phyloP scores from a whole-genome alignment of 2,888 invertebrate genomes.

The Eledone cirrhosa region DNA sequence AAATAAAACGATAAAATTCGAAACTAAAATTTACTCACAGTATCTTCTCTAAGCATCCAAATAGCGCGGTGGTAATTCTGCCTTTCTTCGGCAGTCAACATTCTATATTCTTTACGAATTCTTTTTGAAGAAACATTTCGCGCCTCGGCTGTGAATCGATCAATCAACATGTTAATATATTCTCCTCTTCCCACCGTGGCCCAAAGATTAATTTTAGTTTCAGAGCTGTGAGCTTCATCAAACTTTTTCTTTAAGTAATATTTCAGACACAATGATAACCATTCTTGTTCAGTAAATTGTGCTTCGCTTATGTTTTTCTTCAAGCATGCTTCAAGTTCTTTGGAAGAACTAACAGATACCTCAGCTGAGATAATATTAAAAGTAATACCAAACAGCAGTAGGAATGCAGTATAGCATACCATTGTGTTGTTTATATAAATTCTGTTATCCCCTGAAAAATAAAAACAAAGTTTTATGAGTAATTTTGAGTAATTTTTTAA shows the following conservation, averaged over 20 bases:
- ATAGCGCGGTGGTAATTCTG: slow-evolving; percentile 38
- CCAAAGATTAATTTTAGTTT: not conserved
- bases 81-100: slow-evolving; percentile 40
- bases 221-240: not conserved
- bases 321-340: not conserved
- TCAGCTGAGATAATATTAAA: not conserved
- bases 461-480: too few relatives aligned
- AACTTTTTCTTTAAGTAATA: not conserved
- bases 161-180: not conserved
- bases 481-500: too few relatives aligned
- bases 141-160: not conserved
- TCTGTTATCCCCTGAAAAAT: too few relatives aligned
- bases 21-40: slow-evolving; percentile 32
- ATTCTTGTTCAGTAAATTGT: not conserved
- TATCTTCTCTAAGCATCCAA: slow-evolving; percentile 36
- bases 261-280: not conserved
- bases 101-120: slow-evolving; percentile 40
- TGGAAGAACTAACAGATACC: not conserved
- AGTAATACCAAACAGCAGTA: not conserved
- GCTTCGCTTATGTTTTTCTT: not conserved
- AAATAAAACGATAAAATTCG: not conserved
- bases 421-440: too few relatives aligned
- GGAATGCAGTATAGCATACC: too few relatives aligned
- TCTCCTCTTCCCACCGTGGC: not conserved
- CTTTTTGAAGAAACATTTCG: not conserved